A percentile compares a stretch with the other conserved stretches of the same genome.
Evolutionary conservation across 2,113 vertebrate genomes (phyloP).

Genomic region (Paracanthobrama guichenoti): DNA sequence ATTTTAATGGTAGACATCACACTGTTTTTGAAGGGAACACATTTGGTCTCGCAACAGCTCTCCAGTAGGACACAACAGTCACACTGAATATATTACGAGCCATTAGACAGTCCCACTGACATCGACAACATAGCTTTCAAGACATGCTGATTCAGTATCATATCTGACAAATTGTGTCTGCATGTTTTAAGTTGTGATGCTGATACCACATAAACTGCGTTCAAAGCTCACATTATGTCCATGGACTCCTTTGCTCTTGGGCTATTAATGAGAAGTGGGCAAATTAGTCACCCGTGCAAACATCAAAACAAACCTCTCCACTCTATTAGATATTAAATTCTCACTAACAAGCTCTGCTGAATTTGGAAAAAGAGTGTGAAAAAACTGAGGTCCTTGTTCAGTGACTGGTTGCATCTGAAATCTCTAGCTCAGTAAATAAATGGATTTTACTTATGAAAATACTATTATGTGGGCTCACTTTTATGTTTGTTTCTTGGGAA

Average conservation of each 20-base stretch:
- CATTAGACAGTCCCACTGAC: conserved; percentile 38
- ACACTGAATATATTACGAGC: conserved; percentile 25
- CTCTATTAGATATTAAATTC: conserved; percentile 57
- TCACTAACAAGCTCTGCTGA: conserved; percentile 59
- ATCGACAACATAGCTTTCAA: conserved; percentile 10
- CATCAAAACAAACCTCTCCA: conserved; percentile 54
- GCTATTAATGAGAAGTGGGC: conserved; percentile 54
- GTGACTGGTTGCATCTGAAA: not conserved
- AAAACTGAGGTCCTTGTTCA: not conserved
- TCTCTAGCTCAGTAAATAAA: not conserved
- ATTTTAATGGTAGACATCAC: conserved; percentile 42
- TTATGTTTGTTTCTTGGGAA: not conserved
- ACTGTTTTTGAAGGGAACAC: conserved; percentile 24
- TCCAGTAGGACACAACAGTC: conserved; percentile 20
- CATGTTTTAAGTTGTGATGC: not conserved
- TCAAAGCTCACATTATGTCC: conserved; percentile 12
- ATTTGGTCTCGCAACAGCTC: conserved; percentile 13
- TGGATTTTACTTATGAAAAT: not conserved
- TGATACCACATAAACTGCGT: not conserved
- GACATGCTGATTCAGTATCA: conserved; percentile 36
- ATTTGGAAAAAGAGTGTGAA: conserved; percentile 65
- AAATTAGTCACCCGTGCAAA: conserved; percentile 57
- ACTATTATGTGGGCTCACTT: not conserved
- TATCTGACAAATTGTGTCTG: not conserved
- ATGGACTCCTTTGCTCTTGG: not conserved